phyloP scores from a whole-genome alignment of 2,888 invertebrate species.

The Caenorhabditis plicata region DNA sequence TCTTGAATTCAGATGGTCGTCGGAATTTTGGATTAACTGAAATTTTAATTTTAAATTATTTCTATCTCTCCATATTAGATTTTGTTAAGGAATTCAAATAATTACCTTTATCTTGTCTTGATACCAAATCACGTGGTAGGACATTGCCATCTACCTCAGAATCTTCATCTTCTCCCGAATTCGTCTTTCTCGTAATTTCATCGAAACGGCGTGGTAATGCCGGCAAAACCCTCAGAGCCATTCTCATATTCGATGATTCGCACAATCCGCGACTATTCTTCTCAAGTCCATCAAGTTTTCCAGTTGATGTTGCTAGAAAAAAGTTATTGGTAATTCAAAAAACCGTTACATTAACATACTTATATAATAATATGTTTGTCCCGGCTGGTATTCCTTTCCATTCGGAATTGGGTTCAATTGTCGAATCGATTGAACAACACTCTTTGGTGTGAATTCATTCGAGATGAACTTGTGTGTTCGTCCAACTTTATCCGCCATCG shows the following conservation, averaged over 20 bases:
- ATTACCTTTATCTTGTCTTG: not conserved
- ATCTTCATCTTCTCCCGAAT: conserved; percentile 9
- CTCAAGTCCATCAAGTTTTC: conserved; percentile 13
- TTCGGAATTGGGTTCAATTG: conserved; percentile 25
- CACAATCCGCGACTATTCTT: conserved; percentile 14
- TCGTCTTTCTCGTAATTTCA: conserved; percentile 6
- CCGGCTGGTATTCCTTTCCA: conserved; percentile 25
- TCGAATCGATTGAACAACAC: conserved; percentile 23
- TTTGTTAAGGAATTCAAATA: no score
- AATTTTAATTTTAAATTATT: no score
- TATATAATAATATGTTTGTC: conserved; percentile 27
- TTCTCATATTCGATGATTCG: conserved; percentile 24
- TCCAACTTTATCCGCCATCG: conserved; percentile 2
- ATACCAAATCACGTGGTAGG: conserved; percentile 15
- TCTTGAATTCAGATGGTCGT: conserved; percentile 21
- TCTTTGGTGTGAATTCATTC: conserved; percentile 8
- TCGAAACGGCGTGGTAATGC: not conserved
- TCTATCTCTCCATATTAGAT: no score
- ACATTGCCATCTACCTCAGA: conserved; percentile 7
- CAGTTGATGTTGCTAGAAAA: conserved; percentile 31
- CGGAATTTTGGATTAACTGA: conserved; percentile 25
- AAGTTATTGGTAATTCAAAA: not conserved
- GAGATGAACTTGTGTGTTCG: conserved; percentile 3
- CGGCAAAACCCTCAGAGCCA: conserved; percentile 16
- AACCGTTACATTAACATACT: conserved; percentile 12